Base-by-base conservation (phyloP, 1,140 invertebrate species). In the Calycopis cecrops region DNA sequence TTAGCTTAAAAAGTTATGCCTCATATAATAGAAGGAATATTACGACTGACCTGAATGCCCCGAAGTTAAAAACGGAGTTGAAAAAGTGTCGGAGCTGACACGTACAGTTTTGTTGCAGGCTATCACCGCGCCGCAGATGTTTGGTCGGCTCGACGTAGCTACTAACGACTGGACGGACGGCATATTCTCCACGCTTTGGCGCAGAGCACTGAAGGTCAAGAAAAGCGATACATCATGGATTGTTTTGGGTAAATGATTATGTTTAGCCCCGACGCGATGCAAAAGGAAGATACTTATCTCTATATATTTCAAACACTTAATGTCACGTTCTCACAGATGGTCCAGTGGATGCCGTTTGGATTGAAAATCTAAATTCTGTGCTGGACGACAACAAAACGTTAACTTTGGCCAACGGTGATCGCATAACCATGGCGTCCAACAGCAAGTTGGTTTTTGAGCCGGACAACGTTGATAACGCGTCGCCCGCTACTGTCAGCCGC, bases 161-260 rank as follows among this genome's bases (percentile, higher is more conserved):
- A 96, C 95, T 0, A 96, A 97, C 80, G 97, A 98, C 79, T 97
- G 96, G 96, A 98, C 96, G 0, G 96, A 98, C 83, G 97, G 97
- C 11, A 97, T 98, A 64, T 98, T 98, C 83, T 98, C 96, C 0
- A 96, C 95, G 0, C 80, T 98, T 1, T 98, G 96, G 96, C 89
- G 96, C 63, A 91, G 94, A 79, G 94, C 96, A 0, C 89, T 93
- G 1, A 90, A 92, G 88, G 90, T 94, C 1, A 94, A 94, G 34
- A 96, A 96, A 76, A 91, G 91, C 10, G 94, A 96, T 62, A 90
- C 91, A 58, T 89, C 92, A 37, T 98, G 96, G 96, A 91, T 97
- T 60, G 90, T 92, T 21, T 72, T 90, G 56, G 92, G 84, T 84
- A 64, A 40, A 7, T 53, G 37, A 28, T 28, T 28, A 28, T 28